Evolutionary conservation across 2,113 vertebrate genomes (phyloP), one percentile per base, ranked within the genome.

Genomic region (Platysteira castanea): DNA sequence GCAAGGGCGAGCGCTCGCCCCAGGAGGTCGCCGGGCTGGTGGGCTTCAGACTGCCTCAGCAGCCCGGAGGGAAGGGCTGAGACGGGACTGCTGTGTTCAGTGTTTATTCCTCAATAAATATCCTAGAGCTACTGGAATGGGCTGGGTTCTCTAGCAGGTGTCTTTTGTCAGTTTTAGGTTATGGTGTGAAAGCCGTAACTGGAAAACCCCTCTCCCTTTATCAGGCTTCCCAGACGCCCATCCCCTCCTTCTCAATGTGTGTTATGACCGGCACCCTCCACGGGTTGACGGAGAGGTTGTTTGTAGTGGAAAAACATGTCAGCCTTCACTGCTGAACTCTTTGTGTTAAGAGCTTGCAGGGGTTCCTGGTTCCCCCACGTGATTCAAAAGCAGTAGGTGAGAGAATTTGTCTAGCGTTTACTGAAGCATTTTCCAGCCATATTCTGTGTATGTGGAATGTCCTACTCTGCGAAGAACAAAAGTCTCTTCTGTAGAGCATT

Each of bases 11-110:
- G 81, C 98, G 98, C 56, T 98, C 97, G 7, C 10, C 93, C 1
- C 98, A 98, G n/a, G 95, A 99, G 86, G 97, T 94, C 27, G 99
- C 99, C 3, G 95, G 97, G 6, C 69, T 99, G 7, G 99, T 99
- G 96, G 99, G 99, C 69, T 98, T 99, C 93, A 96, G 98, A 80
- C 60, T 99, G 93, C 99, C 99, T 24, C 98, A 95, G 15, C 99
- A 99, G 97, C 99, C 99, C 1, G 99, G 99, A 65, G 99, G 99
- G 26, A 99, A 99, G 94, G 99, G 99, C 89, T 99, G 98, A 98
- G 98, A 98, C 80, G 37, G 1, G 9, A 3, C 18, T 20, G 41
- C 27, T 3, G 8, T 1, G 19, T 16, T 26, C 4, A 3, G 0
- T 30, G 5, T 16, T 60, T 57, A 12, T 61, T 81, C 19, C 24